Evolutionary conservation across 1,140 invertebrate genomes (phyloP), one percentile per base, ranked within the genome.

Genomic region (Drosophila varians): DNA sequence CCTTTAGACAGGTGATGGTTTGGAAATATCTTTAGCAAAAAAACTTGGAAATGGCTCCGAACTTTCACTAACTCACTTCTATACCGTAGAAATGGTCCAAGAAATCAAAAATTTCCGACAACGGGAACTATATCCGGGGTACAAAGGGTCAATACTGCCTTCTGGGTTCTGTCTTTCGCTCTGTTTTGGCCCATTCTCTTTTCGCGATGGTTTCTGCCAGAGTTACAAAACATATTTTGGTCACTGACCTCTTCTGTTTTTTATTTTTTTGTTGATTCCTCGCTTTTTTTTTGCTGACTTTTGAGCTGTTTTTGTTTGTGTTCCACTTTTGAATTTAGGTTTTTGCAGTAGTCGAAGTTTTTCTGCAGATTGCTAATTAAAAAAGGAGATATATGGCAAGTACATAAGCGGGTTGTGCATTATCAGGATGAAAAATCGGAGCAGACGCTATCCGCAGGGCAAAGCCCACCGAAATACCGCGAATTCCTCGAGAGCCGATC

Each of bases 151-250:
- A 61, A n/a, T 19, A 23, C 42, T 69, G 42, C 36, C 43, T 38
- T 47, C 12, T 47, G 61, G 28, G 38, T 68, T 68, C 64, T 47
- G 43, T 36, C 26, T 47, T 43, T 46, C 19, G 23, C 45, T 19
- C 16, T 34, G 53, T 73, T 49, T 72, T 72, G 70, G 52, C 71
- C 60, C 72, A 47, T 74, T 74, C 72, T 74, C 71, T 74, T 74
- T 73, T 66, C 48, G 71, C 54, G 19, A 74, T 66, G 45, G 48
- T 65, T 74, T 68, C 64, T 74, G 52, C 47, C 40, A 48, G 48
- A 75, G 65, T 75, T 75, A 69, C 73, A 75, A 75, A 75, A 75
- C 73, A 75, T 75, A 75, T 75, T 75, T 75, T 75, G 73, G 73
- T 75, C 73, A 75, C 53, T 75, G 73, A 75, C 71, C 73, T 75